These are phyloP conservation scores for Andrena bucephala DNA, from an alignment of 2,888 invertebrate genomes.

Conservation along the genomic window DNA sequence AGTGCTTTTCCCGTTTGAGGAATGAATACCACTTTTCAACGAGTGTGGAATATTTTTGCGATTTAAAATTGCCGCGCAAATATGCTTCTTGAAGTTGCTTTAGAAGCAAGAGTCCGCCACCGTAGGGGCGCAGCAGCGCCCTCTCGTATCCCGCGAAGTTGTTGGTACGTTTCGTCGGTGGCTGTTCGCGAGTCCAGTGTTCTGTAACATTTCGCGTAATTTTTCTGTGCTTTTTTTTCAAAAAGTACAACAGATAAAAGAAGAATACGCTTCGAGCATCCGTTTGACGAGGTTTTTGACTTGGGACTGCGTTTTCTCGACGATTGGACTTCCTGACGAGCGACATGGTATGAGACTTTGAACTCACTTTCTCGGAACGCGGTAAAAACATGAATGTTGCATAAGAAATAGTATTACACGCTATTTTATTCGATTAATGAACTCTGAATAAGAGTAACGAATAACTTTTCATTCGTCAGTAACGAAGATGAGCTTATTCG, in stretches of 20 bases:
- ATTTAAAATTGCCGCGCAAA: no score
- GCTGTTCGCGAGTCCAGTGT: not conserved
- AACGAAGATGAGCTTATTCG: no score
- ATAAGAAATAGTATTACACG: not conserved
- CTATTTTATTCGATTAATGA: no score
- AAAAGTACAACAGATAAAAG: not conserved
- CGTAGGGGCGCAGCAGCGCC: slow-evolving; percentile 13
- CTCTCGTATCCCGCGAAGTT: slow-evolving; percentile 36
- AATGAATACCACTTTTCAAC: no score
- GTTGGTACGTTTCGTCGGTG: not conserved
- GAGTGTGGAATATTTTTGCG: no score
- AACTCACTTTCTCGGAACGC: not conserved
- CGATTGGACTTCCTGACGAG: no score
- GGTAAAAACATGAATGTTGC: not conserved
- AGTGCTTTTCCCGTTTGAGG: no score
- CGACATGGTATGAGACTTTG: not conserved
- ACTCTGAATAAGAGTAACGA: not conserved
- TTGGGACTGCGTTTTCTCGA: no score
- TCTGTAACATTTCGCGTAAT: not conserved
- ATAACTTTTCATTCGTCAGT: not conserved
- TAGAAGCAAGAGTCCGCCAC: no score
- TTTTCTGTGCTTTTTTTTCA: not conserved
- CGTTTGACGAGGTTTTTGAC: no score
- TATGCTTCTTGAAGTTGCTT: no score
- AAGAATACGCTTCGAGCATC: not conserved